These are phyloP conservation scores for Seira ritae DNA, from an alignment of 2,888 invertebrate species.

Conservation along the genomic window DNA sequence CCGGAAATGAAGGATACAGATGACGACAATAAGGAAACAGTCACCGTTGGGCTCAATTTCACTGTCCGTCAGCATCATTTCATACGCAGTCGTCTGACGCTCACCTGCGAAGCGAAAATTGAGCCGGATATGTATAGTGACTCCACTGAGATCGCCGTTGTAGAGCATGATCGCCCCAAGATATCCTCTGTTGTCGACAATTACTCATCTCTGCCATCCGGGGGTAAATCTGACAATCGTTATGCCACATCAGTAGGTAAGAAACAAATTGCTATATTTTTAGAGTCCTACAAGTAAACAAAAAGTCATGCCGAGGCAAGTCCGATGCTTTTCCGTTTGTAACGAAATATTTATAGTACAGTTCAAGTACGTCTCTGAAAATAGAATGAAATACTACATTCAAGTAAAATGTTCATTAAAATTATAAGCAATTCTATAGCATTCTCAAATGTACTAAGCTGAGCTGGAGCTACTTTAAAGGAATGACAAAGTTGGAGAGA, in stretches of 20 bases:
- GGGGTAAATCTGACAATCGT: slow-evolving; percentile 52
- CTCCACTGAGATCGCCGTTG: slow-evolving; percentile 52
- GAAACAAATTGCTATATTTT: no score
- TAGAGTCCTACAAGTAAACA: no score
- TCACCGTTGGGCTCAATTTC: slow-evolving; percentile 63
- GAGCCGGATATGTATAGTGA: slow-evolving; percentile 59
- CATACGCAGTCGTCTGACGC: slow-evolving; percentile 55
- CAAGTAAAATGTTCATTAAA: no score
- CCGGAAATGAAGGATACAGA: slow-evolving; percentile 44
- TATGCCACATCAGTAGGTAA: slow-evolving; percentile 1
- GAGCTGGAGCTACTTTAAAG: no score
- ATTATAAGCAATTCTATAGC: no score
- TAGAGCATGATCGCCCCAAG: slow-evolving; percentile 68
- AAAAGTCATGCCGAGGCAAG: no score
- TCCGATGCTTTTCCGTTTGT: no score
- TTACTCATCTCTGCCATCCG: slow-evolving; percentile 64
- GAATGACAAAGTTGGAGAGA: no score
- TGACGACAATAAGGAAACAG: slow-evolving; percentile 62
- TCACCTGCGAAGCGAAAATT: slow-evolving; percentile 66
- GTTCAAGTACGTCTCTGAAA: no score
- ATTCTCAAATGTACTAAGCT: no score
- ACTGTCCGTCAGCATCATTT: slow-evolving; percentile 66
- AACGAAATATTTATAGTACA: no score
- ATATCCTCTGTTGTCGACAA: slow-evolving; percentile 71
- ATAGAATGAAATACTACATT: no score